Base-by-base conservation (phyloP, 2,113 vertebrate species). In the Elachura formosa region DNA sequence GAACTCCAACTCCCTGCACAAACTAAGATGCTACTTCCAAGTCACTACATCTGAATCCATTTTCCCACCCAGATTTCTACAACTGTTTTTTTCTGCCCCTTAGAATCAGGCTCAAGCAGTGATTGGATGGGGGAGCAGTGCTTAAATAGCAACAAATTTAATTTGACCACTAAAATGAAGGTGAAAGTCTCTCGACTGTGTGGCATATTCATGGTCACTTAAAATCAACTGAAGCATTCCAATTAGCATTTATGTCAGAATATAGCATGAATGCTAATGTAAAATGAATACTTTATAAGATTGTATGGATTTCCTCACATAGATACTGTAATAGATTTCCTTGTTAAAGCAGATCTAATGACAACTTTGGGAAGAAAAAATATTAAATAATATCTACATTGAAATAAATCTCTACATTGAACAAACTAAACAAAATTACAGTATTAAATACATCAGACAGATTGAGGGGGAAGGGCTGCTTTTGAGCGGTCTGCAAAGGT, bases 211-310 rank as follows among this genome's bases (percentile, higher is more conserved):
- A 94, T 1, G 4, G 90, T 94, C 83, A 91, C 92, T 98, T 94
- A 74, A 96, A 96, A 90, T 66, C 71, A 96, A 84, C 62, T 73
- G 67, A 94, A 86, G 61, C 79, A 95, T 97, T 96, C 91, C 95
- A 97, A 97, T 97, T 88, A 97, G 72, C 96, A 96, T 96, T 97
- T 97, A 92, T 55, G 71, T 71, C 95, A 81, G 79, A 93, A 90
- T 94, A 96, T 45, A 73, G 79, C 85, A 95, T 18, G 51, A 46
- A 88, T 87, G 90, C 69, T 95, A 96, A 98, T 95, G 81, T 81
- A 95, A 97, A 98, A 98, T 96, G 84, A 97, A 97, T 94, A 88
- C 58, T 89, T 96, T 94, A 97, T 69, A 97, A 96, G 97, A 97
- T 95, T 82, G 83, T 89, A 95, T 58, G 88, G 90, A 88, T 92